phyloP scores from a whole-genome alignment of 2,888 invertebrate genomes.

The Crocallis elinguaria region DNA sequence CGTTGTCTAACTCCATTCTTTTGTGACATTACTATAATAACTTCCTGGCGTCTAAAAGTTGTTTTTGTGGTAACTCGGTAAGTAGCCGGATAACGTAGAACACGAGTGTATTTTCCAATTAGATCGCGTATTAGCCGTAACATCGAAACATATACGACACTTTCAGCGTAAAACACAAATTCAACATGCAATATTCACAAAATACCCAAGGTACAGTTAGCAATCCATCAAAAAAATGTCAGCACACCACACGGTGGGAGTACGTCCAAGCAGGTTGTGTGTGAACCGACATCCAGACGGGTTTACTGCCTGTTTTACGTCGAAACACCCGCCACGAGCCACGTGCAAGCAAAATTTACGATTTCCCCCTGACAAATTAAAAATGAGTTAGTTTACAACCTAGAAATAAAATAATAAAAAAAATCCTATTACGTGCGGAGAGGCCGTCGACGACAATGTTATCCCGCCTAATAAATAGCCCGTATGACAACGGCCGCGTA shows the following conservation, averaged over 20 bases:
- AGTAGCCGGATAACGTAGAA: background rate
- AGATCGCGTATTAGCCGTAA: too few species aligned
- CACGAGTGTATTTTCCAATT: background rate
- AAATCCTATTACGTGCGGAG: slow-evolving; percentile 72
- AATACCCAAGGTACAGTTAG: slow-evolving; percentile 41
- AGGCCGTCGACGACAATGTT: slow-evolving; percentile 70
- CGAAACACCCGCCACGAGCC: slow-evolving; percentile 51
- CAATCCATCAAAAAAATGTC: slow-evolving; percentile 54
- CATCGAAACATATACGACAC: background rate
- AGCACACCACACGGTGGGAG: slow-evolving; percentile 46
- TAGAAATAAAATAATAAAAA: slow-evolving; percentile 75
- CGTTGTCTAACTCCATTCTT: too few species aligned
- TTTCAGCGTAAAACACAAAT: background rate
- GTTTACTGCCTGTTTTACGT: slow-evolving; percentile 71
- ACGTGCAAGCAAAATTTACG: slow-evolving; percentile 74
- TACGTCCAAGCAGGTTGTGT: slow-evolving; percentile 53
- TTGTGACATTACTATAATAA: too few species aligned
- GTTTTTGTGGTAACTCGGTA: too few species aligned
- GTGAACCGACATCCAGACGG: slow-evolving; percentile 55
- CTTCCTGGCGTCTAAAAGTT: too few species aligned
- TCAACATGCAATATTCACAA: background rate
- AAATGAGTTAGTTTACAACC: slow-evolving; percentile 80
- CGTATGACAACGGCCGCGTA: slow-evolving; percentile 69
- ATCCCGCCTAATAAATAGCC: slow-evolving; percentile 79
- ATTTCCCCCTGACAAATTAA: slow-evolving; percentile 77